These are phyloP conservation scores for Hippoglossus stenolepis DNA, from an alignment of 2,113 vertebrate genomes.

Conservation along the genomic window DNA sequence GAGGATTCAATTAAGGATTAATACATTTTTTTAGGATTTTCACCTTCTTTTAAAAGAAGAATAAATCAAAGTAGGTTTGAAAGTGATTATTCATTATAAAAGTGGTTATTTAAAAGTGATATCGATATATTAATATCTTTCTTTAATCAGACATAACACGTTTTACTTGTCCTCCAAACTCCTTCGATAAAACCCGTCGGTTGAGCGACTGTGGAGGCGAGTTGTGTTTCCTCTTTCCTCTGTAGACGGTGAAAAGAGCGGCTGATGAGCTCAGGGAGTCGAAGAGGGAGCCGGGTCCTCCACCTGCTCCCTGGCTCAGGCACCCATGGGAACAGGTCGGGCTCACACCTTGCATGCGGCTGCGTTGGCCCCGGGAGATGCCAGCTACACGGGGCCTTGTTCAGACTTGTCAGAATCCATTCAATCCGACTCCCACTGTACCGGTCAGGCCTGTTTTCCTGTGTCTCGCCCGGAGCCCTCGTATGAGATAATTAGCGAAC, in stretches of 20 bases:
- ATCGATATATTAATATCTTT: no score
- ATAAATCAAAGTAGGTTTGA: no score
- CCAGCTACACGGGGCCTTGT: conserved; percentile 55
- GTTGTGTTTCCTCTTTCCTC: background rate
- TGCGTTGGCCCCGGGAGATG: conserved; percentile 49
- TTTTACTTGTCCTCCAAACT: no score
- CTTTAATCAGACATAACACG: no score
- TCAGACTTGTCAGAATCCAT: conserved; percentile 67
- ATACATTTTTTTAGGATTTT: no score
- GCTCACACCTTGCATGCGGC: conserved; percentile 47
- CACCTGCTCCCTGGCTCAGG: conserved; percentile 64
- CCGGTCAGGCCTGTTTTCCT: conserved; percentile 76
- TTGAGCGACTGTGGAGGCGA: background rate
- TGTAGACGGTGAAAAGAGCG: conserved; percentile 23
- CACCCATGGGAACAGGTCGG: conserved; percentile 58
- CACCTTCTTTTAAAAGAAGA: no score
- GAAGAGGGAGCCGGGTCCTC: conserved; percentile 42
- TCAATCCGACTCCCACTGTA: conserved; percentile 53
- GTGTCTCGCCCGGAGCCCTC: conserved; percentile 51
- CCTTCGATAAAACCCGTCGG: background rate
- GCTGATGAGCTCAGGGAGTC: conserved; percentile 58
- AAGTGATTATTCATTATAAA: no score
- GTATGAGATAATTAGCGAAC: conserved; percentile 61
- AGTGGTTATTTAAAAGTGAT: no score
- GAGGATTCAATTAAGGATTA: no score